A percentile compares a stretch with the other conserved stretches of the same genome.
Evolutionary conservation across 1,140 invertebrate genomes (phyloP).

Genomic region (Drosophila carrolli): DNA sequence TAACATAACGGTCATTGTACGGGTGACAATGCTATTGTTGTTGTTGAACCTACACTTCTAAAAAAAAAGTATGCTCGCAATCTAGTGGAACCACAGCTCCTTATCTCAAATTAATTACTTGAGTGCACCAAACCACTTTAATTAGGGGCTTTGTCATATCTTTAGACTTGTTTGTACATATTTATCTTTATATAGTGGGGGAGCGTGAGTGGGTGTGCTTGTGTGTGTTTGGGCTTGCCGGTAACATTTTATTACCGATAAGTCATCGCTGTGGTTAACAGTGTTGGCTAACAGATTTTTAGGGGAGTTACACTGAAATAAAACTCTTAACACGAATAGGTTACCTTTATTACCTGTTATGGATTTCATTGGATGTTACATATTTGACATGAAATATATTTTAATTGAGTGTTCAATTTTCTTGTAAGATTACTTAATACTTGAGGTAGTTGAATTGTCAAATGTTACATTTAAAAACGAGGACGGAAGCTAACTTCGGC

Average conservation of each 20-base stretch:
- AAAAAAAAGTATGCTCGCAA: conserved; percentile 26
- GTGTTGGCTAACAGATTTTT: neutral
- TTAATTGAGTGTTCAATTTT: no score
- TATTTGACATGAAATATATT: no score
- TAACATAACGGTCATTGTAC: conserved; percentile 67
- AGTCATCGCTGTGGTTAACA: conserved; percentile 30
- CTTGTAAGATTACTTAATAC: no score
- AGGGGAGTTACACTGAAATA: conserved; percentile 3
- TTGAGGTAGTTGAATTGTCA: no score
- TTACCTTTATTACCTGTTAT: no score
- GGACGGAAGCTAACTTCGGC: no score
- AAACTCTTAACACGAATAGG: no score
- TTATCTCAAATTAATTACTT: conserved; percentile 58
- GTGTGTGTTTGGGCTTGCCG: conserved; percentile 42
- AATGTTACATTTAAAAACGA: no score
- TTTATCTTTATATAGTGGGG: conserved; percentile 1
- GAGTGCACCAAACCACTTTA: conserved; percentile 43
- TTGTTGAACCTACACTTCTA: conserved; percentile 28
- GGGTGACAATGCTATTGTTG: conserved; percentile 25
- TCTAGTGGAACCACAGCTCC: conserved; percentile 26
- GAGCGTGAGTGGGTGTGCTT: conserved; percentile 16
- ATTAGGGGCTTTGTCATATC: conserved; percentile 38
- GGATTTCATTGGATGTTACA: no score
- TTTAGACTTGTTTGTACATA: neutral
- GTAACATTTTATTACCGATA: conserved; percentile 27